Conservation (phyloP, 2,113 vertebrate genomes). For the Xenus cinereus region DNA sequence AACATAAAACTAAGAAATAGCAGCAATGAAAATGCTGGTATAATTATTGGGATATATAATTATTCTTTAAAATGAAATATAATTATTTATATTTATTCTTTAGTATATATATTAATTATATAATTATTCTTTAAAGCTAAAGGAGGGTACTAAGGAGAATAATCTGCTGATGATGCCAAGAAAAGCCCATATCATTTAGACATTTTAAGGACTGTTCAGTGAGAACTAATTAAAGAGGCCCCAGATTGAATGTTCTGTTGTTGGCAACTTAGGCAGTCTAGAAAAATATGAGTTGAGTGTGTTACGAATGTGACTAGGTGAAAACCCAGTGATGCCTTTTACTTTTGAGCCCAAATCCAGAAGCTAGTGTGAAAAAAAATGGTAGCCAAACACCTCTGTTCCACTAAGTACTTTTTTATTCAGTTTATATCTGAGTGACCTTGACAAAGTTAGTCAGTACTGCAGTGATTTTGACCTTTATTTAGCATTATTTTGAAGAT, state of each 20-base stretch:
- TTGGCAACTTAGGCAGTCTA: not conserved
- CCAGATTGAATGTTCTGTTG: not conserved
- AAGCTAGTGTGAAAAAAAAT: not conserved
- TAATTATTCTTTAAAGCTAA: not conserved
- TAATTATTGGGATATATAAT: too few relatives aligned
- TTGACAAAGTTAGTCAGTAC: not conserved
- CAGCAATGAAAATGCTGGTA: not conserved
- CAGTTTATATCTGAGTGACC: not conserved
- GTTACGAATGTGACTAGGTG: not conserved
- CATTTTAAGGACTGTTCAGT: not conserved
- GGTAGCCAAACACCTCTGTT: not conserved
- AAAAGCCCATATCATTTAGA: not conserved
- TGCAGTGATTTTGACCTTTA: not conserved
- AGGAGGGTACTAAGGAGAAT: not conserved
- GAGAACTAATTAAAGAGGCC: not conserved
- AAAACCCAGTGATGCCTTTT: not conserved
- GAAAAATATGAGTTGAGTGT: not conserved
- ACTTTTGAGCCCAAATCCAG: not conserved
- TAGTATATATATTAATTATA: too few relatives aligned
- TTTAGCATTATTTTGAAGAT: not conserved
- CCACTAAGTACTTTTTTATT: not conserved
- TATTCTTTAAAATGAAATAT: not conserved
- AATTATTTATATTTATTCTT: too few relatives aligned
- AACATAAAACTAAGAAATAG: not conserved
- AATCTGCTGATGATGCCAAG: not conserved